Base-by-base conservation (phyloP, 2,797 vertebrate genomes). In the Sarcophilus harrisii region DNA sequence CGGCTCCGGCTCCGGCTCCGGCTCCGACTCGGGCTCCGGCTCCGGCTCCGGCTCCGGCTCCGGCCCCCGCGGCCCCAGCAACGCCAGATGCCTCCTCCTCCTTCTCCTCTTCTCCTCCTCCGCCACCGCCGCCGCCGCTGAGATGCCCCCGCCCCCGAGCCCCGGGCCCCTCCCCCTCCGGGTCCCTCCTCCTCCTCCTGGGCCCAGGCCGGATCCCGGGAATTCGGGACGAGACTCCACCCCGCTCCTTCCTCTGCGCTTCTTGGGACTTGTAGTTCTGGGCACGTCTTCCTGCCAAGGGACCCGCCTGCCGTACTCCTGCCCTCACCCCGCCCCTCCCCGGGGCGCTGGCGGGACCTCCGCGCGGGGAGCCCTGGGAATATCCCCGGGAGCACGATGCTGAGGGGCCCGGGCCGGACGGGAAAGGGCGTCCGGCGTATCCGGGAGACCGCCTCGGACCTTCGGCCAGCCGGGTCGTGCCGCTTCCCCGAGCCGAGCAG, bases 231-330 rank as follows among this genome's bases (percentile, higher is more conserved):
- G 95, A 96, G 97, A 81, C 96, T 62, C 95, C 96, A 93, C 97
- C 95, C 95, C 91, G 96, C 97, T 94, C 93, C 96, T 12, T 96
- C 93, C 98, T 55, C 96, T 62, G 92, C 91, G 97, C 96, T 97
- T 93, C 97, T 96, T 98, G 98, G 98, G 98, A 98, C 95, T 98
- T 98, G 98, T 98, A 98, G 98, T 98, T 94, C 96, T 18, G 57
- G 52, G 32, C 52, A 30, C 91, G 28, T 32, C 38, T 57, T 62
- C 49, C n/a, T 62, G 57, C 38, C 32, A 6, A 16, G 13, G 59
- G 73, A 81, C 8, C 29, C 1, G 62, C 32, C n/a, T 0, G 32
- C 14, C 3, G 57, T 52, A 4, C 57, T 21, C 16, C 0, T 28
- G 4, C n/a, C 6, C 29, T n/a, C 54, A 4, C 0, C 9, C 49